phyloP scores from a whole-genome alignment of 2,113 vertebrate genomes.

The Pteropus alecto region DNA sequence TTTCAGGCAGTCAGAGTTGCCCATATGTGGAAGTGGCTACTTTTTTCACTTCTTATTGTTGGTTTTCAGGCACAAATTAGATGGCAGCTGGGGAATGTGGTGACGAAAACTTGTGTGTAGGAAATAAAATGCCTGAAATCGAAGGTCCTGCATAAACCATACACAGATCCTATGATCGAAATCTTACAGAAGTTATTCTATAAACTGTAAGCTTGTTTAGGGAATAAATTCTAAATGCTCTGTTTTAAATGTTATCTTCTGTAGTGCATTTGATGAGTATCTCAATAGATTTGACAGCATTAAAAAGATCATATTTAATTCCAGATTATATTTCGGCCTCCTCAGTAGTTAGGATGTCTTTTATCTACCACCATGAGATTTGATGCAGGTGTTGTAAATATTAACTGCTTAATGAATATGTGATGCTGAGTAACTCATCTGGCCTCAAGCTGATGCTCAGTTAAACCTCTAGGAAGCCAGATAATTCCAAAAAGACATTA shows the following conservation, averaged over 20 bases:
- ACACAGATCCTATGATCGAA: neutral
- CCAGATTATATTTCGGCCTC: neutral
- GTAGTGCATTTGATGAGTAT: neutral
- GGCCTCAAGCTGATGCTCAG: neutral
- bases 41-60: neutral
- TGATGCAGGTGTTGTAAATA: neutral
- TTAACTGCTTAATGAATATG: conserved; percentile 1
- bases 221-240: neutral
- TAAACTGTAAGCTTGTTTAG: neutral
- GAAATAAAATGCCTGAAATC: neutral
- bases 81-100: neutral
- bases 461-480: conserved; percentile 5
- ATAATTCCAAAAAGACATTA: conserved; percentile 16
- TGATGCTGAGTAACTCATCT: neutral
- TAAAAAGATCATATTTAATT: neutral
- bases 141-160: neutral
- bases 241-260: neutral
- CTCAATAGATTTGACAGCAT: neutral
- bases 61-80: neutral
- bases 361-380: neutral
- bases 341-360: neutral
- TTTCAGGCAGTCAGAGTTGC: neutral
- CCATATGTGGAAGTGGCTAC: neutral
- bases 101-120: neutral
- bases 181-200: neutral